These are phyloP conservation scores for Sesamia inferens DNA, from an alignment of 2,888 invertebrate genomes.

Conservation along the genomic window DNA sequence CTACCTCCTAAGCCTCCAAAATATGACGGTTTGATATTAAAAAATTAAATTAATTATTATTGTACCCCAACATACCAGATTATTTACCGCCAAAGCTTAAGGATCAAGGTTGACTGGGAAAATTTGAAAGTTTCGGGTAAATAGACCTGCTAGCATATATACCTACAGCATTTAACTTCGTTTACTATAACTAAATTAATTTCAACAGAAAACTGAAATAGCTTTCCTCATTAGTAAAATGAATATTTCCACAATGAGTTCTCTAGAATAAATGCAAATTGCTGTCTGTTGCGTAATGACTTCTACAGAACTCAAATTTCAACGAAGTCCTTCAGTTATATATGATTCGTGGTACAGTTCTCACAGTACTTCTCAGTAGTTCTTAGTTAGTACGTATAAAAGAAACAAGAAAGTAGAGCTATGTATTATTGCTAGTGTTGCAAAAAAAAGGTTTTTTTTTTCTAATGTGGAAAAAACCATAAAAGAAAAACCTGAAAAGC, in stretches of 20 bases:
- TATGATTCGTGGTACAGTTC: slow-evolving; percentile 20
- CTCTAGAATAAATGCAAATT: slow-evolving; percentile 29
- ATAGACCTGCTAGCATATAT: neutral
- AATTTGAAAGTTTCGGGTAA: too few relatives aligned
- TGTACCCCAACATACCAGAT: too few relatives aligned
- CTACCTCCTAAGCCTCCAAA: neutral
- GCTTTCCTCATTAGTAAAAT: slow-evolving; percentile 25
- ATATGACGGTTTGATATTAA: neutral
- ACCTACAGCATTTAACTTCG: neutral
- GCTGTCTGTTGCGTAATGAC: slow-evolving; percentile 34
- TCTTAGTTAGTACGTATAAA: too few relatives aligned
- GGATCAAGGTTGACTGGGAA: too few relatives aligned
- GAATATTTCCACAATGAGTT: slow-evolving; percentile 22
- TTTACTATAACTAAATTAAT: slow-evolving; percentile 1
- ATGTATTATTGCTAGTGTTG: too few relatives aligned
- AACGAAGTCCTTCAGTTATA: slow-evolving; percentile 24
- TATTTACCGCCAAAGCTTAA: too few relatives aligned
- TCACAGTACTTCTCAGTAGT: too few relatives aligned
- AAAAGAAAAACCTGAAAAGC: too few relatives aligned
- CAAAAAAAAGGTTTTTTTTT: too few relatives aligned
- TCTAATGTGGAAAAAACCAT: too few relatives aligned
- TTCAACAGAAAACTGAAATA: slow-evolving; percentile 8
- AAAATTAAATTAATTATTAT: neutral
- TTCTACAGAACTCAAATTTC: slow-evolving; percentile 39
- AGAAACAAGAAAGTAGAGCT: neutral